Percentiles rank a stretch among this genome's conserved stretches.
phyloP scores from a whole-genome alignment of 2,888 invertebrate genomes.

The Callinectes sapidus region DNA sequence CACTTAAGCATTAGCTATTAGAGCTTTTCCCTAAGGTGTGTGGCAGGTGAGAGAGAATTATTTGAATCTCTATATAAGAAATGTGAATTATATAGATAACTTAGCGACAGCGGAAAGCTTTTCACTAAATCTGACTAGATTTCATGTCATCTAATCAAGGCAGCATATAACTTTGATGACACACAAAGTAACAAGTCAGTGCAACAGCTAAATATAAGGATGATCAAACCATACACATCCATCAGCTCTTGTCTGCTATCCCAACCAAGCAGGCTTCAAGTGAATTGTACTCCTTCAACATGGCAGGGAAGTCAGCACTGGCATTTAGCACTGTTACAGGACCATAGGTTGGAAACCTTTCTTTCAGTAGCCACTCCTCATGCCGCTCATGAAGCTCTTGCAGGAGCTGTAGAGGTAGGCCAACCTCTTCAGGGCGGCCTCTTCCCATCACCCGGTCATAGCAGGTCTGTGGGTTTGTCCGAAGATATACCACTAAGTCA shows the following conservation, averaged over 20 bases:
- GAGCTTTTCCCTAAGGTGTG: background rate
- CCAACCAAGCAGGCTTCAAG: background rate
- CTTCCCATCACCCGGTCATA: conserved; percentile 85
- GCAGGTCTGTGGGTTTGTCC: conserved; percentile 84
- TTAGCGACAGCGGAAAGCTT: too few species aligned
- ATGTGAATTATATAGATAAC: too few species aligned
- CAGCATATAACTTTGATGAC: background rate
- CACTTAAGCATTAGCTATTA: background rate
- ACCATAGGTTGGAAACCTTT: conserved; percentile 77
- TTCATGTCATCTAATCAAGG: background rate
- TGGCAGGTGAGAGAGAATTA: background rate
- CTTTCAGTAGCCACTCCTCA: conserved; percentile 79
- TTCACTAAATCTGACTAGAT: too few species aligned
- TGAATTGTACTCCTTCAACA: conserved; percentile 35
- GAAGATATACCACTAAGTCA: conserved; percentile 90
- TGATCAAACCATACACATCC: background rate
- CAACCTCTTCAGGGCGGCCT: conserved; percentile 87
- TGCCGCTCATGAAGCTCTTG: conserved; percentile 85
- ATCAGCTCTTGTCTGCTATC: background rate
- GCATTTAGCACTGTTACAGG: conserved; percentile 78
- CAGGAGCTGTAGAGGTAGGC: conserved; percentile 87
- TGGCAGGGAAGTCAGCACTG: conserved; percentile 74
- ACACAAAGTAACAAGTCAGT: background rate
- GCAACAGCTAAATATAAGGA: background rate
- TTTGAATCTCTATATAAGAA: too few species aligned